These are phyloP conservation scores for Chunga burmeisteri DNA, from an alignment of 2,113 vertebrate genomes.

Conservation along the genomic window DNA sequence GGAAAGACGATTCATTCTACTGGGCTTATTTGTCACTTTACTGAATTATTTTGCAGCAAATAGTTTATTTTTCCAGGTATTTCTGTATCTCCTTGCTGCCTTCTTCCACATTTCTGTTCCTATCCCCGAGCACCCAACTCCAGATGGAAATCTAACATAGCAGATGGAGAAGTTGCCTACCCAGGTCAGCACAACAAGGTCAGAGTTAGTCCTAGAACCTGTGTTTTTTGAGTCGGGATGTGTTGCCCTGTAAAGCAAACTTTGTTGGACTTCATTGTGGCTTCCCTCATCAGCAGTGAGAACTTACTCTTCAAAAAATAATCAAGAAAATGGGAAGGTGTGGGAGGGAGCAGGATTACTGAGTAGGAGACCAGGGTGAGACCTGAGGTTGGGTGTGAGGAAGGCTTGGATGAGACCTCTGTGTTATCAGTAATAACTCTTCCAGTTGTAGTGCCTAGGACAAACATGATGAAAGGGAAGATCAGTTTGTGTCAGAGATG, in stretches of 20 bases:
- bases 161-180: neutral
- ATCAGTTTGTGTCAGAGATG: no score
- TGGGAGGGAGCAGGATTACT: neutral
- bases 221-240: neutral
- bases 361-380: neutral
- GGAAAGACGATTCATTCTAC: neutral
- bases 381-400: neutral
- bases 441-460: neutral
- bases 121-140: neutral
- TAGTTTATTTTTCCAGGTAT: neutral
- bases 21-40: neutral
- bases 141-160: neutral
- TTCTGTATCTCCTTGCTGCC: neutral
- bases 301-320: neutral
- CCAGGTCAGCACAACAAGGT: neutral
- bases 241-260: neutral
- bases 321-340: neutral
- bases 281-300: neutral
- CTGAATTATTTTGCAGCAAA: neutral
- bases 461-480: neutral
- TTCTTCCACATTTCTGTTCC: neutral
- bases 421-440: neutral
- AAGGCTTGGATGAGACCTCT: neutral
- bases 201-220: neutral
- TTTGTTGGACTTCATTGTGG: neutral